A percentile compares a stretch with the other conserved stretches of the same genome.
phyloP scores from a whole-genome alignment of 2,797 vertebrate species.

The Australoheros facetus region DNA sequence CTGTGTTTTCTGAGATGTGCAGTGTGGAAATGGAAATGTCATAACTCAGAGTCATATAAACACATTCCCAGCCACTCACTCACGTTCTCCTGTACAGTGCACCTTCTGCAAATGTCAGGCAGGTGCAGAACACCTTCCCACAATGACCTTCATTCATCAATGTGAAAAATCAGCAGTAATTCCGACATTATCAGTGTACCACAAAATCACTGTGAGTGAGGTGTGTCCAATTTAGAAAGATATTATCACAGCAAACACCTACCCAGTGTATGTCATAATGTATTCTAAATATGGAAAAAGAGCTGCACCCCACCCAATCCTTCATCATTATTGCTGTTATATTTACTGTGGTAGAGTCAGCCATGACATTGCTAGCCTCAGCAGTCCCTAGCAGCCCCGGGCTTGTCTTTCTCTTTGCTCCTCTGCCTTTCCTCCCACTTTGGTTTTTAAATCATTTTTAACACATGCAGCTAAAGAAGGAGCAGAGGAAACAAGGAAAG shows the following conservation, averaged over 20 bases:
- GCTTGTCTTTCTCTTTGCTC: constrained; percentile 30
- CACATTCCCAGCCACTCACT: neutral
- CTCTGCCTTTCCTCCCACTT: constrained; percentile 18
- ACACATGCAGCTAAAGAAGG: neutral
- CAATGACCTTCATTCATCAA: constrained; percentile 33
- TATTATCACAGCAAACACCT: neutral
- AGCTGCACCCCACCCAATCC: neutral
- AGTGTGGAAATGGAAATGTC: constrained; percentile 24
- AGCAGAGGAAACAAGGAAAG: neutral
- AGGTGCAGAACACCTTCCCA: constrained; percentile 20
- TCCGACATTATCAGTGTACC: neutral
- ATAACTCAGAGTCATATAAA: constrained; percentile 13
- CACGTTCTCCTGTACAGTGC: neutral
- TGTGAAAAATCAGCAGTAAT: neutral
- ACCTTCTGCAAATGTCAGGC: constrained; percentile 36
- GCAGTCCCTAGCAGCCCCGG: constrained; percentile 31
- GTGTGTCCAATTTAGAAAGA: neutral
- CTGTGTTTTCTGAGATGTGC: constrained; percentile 12
- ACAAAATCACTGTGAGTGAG: neutral
- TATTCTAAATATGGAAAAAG: neutral
- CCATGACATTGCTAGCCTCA: constrained; percentile 48
- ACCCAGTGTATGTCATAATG: neutral
- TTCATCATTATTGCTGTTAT: constrained; percentile 24
- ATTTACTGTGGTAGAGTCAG: constrained; percentile 38
- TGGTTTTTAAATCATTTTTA: constrained; percentile 34